phyloP scores from a whole-genome alignment of 2,113 vertebrate species.

The Sceloporus tristichus region DNA sequence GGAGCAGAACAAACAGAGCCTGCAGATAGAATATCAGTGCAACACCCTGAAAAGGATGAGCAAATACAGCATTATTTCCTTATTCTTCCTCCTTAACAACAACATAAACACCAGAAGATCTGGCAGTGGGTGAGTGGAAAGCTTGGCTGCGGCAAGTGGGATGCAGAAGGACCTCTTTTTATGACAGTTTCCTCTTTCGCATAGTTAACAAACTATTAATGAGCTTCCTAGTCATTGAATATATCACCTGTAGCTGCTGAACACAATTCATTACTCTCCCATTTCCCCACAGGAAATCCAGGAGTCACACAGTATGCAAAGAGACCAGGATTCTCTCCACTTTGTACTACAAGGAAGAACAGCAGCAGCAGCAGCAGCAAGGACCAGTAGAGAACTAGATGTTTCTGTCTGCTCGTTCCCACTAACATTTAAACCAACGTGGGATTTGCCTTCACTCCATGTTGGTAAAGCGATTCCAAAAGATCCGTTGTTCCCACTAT shows the following conservation, averaged over 20 bases:
- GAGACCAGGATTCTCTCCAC: neutral
- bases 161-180: neutral
- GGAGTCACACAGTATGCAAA: neutral
- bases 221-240: neutral
- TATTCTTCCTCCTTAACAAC: neutral
- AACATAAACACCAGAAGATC: too few relatives aligned
- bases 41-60: neutral
- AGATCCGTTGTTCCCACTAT: too few relatives aligned
- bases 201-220: neutral
- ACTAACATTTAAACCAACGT: too few relatives aligned
- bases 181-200: neutral
- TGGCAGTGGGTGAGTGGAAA: neutral
- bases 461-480: too few relatives aligned
- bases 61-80: neutral
- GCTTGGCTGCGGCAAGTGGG: neutral
- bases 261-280: neutral
- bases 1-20: neutral
- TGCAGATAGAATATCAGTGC: neutral
- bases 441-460: too few relatives aligned
- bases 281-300: slow-evolving; percentile 2
- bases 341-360: neutral
- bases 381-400: neutral
- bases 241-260: neutral
- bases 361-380: neutral
- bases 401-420: neutral